These are phyloP conservation scores for Nesometra sesokonis DNA, from an alignment of 35 echinoderm and acorn worm genomes.

Conservation along the genomic window DNA sequence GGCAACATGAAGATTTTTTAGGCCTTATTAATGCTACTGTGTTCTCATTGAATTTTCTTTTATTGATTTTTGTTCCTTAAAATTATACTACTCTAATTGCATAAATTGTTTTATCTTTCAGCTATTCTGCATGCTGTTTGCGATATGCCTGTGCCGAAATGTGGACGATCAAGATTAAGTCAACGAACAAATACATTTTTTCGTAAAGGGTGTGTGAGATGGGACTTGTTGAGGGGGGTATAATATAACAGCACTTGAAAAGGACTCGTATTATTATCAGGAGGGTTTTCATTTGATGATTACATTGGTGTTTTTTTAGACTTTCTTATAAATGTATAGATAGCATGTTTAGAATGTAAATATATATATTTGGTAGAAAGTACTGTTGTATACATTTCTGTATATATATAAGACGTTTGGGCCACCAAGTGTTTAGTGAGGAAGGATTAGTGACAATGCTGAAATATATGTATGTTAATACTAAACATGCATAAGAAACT, in stretches of 20 bases:
- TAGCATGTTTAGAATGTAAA: not conserved
- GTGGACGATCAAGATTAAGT: not conserved
- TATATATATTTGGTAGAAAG: not conserved
- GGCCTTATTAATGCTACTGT: no score
- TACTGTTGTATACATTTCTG: not conserved
- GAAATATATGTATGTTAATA: not conserved
- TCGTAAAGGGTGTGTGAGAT: not conserved
- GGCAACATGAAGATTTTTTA: no score
- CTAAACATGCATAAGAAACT: not conserved
- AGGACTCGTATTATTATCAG: not conserved
- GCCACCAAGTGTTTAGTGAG: not conserved
- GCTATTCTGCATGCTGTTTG: constrained; percentile 6
- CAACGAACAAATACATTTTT: not conserved
- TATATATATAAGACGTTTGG: not conserved
- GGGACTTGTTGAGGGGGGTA: not conserved
- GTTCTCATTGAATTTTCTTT: no score
- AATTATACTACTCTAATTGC: not conserved
- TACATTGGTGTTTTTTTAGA: not conserved
- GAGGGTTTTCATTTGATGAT: not conserved
- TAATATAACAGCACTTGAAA: not conserved
- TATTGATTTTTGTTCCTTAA: no score
- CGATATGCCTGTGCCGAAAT: constrained; percentile 12
- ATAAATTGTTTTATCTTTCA: not conserved
- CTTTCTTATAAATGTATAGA: not conserved
- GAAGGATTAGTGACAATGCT: no score